Base-by-base conservation (phyloP, 2,888 invertebrate species). In the Caenorhabditis plicata region DNA sequence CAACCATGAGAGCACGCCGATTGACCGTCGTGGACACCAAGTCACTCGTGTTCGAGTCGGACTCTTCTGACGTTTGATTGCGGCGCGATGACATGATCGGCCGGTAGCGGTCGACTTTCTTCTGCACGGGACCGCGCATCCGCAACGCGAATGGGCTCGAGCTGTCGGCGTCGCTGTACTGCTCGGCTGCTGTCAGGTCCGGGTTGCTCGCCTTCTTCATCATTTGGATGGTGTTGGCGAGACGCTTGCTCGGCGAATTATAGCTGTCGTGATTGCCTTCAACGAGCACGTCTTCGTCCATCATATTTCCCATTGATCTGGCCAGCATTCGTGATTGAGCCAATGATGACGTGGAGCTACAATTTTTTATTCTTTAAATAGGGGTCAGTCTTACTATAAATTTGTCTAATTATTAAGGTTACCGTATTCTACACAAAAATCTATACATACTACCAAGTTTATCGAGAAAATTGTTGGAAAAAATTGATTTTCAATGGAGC, bases 121-220 rank as follows among this genome's bases (percentile, higher is more conserved):
- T 71, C 47, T 71, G 71, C 2, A 71, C 67, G 19, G 71, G 68
- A 45, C 71, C 68, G 25, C 68, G 44, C 46, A 64, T 53, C 39
- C 57, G 26, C 31, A 48, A 33, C 4, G 48, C 44, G 11, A 53
- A 58, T 26, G 52, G 58, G 27, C 48, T 53, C 25, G 47, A 46
- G n/a, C n/a, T 4, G n/a, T 48, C 31, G n/a, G 53, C 48, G 4
- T 69, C 63, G 15, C 64, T 64, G 26, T 56, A 71, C 35, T 67
- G 67, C 20, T 54, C 60, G 4, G 62, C 52, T 19, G 68, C 62
- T 1, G 71, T 68, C 20, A 71, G 53, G 39, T 71, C 71, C 13
- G 71, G 67, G 31, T 71, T 71, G 43, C 65, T 63, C 11, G 69
- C 69, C 47, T 71, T 71, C 31, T 46, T 43, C 61, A 68, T 50